These are phyloP conservation scores for Craniophora ligustri DNA, from an alignment of 2,888 invertebrate genomes.

Conservation along the genomic window DNA sequence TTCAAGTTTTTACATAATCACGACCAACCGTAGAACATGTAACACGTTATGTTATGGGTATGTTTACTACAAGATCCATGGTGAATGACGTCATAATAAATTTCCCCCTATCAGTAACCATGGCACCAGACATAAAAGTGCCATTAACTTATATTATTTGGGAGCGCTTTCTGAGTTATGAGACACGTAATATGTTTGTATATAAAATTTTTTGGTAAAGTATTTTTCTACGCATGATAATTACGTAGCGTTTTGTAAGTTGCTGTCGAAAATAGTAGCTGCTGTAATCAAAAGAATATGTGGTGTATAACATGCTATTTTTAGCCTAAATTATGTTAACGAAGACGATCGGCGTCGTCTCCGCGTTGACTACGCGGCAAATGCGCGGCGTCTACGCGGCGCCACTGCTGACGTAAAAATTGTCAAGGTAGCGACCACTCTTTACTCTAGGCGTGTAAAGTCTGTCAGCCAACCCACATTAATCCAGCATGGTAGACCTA, in stretches of 20 bases:
- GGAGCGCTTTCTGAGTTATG: slow-evolving; percentile 2
- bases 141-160: slow-evolving; percentile 34
- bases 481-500: too few relatives aligned
- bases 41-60: neutral
- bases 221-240: neutral
- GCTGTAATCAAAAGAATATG: too few relatives aligned
- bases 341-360: too few relatives aligned
- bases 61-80: neutral
- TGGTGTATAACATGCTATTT: too few relatives aligned
- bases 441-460: neutral
- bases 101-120: slow-evolving; percentile 29
- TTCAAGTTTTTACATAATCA: too few relatives aligned
- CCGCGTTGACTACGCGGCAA: too few relatives aligned
- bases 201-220: neutral
- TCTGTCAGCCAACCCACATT: too few relatives aligned
- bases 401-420: too few relatives aligned
- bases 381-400: neutral
- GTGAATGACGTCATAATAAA: slow-evolving; percentile 38
- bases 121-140: slow-evolving; percentile 41
- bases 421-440: too few relatives aligned
- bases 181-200: neutral
- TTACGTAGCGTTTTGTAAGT: neutral
- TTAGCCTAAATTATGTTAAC: too few relatives aligned
- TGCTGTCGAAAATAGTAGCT: too few relatives aligned
- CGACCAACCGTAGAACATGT: too few relatives aligned